Percentiles rank a stretch among this genome's conserved stretches.
Conservation (phyloP, 2,888 invertebrate species). For the Apamea monoglypha region DNA sequence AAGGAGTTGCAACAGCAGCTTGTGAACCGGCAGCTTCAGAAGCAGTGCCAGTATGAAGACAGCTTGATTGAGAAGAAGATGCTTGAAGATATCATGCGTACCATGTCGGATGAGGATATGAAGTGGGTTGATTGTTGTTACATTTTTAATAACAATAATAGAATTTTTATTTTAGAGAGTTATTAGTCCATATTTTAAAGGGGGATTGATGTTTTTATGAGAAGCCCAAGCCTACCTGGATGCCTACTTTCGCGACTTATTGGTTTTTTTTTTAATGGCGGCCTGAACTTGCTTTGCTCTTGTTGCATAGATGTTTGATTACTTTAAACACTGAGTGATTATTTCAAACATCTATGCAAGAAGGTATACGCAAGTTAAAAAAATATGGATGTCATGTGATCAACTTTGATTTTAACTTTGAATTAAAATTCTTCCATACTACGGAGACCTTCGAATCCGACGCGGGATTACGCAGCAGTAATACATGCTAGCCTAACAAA, state of each 20-base stretch:
- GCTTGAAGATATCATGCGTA: conserved; percentile 90
- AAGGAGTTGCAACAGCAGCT: conserved; percentile 91
- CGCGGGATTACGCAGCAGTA: neutral
- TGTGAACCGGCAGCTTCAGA: conserved; percentile 87
- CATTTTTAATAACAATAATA: neutral
- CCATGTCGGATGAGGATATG: conserved; percentile 91
- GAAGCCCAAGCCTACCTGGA: too few relatives aligned
- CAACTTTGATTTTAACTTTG: too few relatives aligned
- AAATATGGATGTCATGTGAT: too few relatives aligned
- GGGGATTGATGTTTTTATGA: too few relatives aligned
- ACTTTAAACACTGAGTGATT: too few relatives aligned
- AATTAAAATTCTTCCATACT: too few relatives aligned
- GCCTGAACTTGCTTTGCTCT: too few relatives aligned
- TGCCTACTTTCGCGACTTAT: too few relatives aligned
- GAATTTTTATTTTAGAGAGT: neutral
- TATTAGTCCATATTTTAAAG: neutral
- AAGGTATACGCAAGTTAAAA: too few relatives aligned
- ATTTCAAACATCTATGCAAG: too few relatives aligned
- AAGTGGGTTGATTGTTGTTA: conserved; percentile 75
- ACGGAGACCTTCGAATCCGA: neutral
- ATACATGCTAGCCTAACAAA: neutral
- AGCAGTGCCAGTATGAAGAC: conserved; percentile 90
- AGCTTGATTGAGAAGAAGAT: conserved; percentile 91
- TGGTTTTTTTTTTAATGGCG: too few relatives aligned
- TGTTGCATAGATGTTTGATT: too few relatives aligned